These are phyloP conservation scores for Mus musculus DNA, from an alignment of 2,113 vertebrate genomes.

Conservation along the genomic window DNA sequence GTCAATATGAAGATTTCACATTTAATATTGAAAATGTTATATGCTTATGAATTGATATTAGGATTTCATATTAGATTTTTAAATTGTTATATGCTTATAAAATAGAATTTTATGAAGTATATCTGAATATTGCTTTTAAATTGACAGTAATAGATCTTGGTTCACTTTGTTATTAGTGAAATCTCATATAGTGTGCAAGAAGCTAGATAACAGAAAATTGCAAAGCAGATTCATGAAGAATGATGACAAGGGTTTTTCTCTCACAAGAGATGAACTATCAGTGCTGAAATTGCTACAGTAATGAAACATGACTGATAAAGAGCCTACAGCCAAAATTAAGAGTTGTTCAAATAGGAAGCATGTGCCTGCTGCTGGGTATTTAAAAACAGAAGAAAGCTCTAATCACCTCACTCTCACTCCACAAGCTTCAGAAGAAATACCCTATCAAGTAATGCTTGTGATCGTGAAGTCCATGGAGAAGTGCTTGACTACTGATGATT, in stretches of 20 bases:
- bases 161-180: constrained; percentile 59
- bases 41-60: constrained; percentile 54
- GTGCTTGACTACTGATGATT: accelerated
- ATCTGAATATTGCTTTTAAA: constrained; percentile 69
- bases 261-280: background rate
- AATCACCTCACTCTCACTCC: background rate
- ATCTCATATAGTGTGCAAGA: constrained; percentile 32
- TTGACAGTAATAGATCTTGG: constrained; percentile 47
- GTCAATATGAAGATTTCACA: constrained; percentile 46
- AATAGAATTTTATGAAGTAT: constrained; percentile 60
- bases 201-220: constrained; percentile 58
- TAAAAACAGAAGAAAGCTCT: background rate
- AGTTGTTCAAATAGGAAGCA: background rate
- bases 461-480: background rate
- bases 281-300: background rate
- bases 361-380: background rate
- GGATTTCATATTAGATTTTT: constrained; percentile 57
- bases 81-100: constrained; percentile 58
- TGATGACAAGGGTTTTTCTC: constrained; percentile 4
- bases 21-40: constrained; percentile 63
- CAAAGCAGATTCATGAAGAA: constrained; percentile 38
- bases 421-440: background rate
- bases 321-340: constrained; percentile 3
- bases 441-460: background rate
- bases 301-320: background rate